A percentile compares a stretch with the other conserved stretches of the same genome.
Evolutionary conservation across 2,888 invertebrate species (phyloP).

Genomic region (Entomobrya proxima): DNA sequence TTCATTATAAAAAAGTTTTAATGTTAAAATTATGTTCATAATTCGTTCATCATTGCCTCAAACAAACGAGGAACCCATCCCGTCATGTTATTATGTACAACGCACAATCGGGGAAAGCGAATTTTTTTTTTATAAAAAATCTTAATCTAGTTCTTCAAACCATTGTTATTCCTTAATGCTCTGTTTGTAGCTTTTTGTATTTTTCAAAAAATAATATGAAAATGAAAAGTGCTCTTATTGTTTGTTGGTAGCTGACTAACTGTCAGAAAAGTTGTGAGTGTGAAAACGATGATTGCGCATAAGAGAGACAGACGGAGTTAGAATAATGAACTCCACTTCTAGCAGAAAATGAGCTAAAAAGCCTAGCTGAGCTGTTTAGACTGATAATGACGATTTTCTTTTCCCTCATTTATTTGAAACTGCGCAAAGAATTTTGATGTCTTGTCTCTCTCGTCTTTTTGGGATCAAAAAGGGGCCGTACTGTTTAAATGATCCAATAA

Average conservation of each 20-base stretch:
- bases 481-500: conserved; percentile 57
- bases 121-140: conserved; percentile 43
- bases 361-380: not conserved
- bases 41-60: not conserved
- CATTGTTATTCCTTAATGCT: not conserved
- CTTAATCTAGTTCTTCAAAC: conserved; percentile 46
- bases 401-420: conserved; percentile 59
- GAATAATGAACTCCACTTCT: conserved; percentile 21
- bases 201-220: not conserved
- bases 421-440: conserved; percentile 28
- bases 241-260: conserved; percentile 18
- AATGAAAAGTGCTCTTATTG: conserved; percentile 45
- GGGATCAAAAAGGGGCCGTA: conserved; percentile 55
- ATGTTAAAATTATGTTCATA: too few relatives aligned
- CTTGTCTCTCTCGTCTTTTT: conserved; percentile 48
- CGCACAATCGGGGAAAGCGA: conserved; percentile 21
- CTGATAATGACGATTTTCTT: conserved; percentile 37
- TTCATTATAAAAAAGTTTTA: too few relatives aligned
- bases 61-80: too few relatives aligned
- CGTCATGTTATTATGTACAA: too few relatives aligned
- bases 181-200: not conserved
- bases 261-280: not conserved
- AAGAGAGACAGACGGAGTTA: conserved; percentile 7
- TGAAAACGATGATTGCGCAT: conserved; percentile 1
- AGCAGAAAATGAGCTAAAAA: conserved; percentile 12